These are phyloP conservation scores for Physella acuta DNA, from an alignment of 1,140 invertebrate species.

Conservation along the genomic window DNA sequence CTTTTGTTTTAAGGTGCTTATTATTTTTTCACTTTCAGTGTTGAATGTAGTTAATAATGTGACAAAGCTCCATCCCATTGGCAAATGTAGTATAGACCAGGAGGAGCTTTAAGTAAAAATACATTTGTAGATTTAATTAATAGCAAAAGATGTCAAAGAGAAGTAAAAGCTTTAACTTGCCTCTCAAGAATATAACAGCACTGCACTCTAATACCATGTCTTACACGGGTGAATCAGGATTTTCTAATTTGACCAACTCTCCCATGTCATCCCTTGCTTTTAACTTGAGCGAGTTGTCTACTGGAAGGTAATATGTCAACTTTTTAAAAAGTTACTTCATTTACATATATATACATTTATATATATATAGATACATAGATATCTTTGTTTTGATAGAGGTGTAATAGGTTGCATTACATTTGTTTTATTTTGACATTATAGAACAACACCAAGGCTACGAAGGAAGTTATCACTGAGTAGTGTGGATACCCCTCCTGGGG, in stretches of 20 bases:
- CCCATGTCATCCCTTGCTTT: conserved; percentile 18
- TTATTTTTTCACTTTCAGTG: no score
- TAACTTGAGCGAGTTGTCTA: conserved; percentile 25
- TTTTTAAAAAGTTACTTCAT: no score
- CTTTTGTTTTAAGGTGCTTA: no score
- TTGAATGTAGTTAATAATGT: not conserved
- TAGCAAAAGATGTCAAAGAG: conserved; percentile 21
- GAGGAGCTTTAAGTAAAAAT: not conserved
- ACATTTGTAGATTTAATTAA: not conserved
- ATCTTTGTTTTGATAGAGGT: not conserved
- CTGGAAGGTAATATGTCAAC: conserved; percentile 26
- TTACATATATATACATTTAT: not conserved
- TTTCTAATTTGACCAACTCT: conserved; percentile 17
- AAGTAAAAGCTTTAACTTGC: conserved; percentile 1
- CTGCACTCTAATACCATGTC: conserved; percentile 19
- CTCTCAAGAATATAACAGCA: conserved; percentile 17
- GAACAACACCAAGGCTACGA: conserved; percentile 14
- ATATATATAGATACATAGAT: not conserved
- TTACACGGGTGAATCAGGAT: conserved; percentile 11
- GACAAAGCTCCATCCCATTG: not conserved
- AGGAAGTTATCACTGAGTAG: conserved; percentile 9
- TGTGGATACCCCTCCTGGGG: conserved; percentile 16
- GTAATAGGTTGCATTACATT: not conserved
- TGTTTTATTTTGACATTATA: not conserved
- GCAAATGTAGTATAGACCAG: not conserved